phyloP scores from a whole-genome alignment of 92 coral and sea anemone genomes.

The Ricordea florida region DNA sequence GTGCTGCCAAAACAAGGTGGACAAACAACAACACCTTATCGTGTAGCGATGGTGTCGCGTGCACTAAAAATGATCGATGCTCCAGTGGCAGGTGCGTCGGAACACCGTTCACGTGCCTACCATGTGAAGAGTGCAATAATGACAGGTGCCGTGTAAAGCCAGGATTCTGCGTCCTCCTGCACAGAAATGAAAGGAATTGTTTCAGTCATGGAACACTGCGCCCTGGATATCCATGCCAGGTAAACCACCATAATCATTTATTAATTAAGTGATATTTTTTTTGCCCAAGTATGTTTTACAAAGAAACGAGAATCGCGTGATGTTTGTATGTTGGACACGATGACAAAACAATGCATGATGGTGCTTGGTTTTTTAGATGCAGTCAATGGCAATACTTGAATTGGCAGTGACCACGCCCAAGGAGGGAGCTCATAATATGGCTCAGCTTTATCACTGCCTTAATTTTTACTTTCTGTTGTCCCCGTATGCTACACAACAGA shows the following conservation, averaged over 20 bases:
- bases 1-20: constrained; percentile 59
- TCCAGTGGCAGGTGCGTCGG: constrained; percentile 69
- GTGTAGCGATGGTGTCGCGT: constrained; percentile 67
- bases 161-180: constrained; percentile 56
- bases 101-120: constrained; percentile 73
- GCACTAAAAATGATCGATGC: constrained; percentile 76
- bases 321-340: too few relatives aligned
- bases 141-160: constrained; percentile 72
- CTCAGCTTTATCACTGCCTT: too few relatives aligned
- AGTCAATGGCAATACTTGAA: neutral
- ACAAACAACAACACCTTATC: constrained; percentile 48
- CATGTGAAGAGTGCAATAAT: constrained; percentile 69
- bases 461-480: too few relatives aligned
- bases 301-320: too few relatives aligned
- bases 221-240: constrained; percentile 69
- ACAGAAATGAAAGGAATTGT: constrained; percentile 42
- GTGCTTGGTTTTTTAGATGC: too few relatives aligned
- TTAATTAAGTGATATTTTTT: too few relatives aligned
- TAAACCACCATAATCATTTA: too few relatives aligned
- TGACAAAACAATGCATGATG: too few relatives aligned
- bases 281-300: too few relatives aligned
- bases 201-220: constrained; percentile 21
- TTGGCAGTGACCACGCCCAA: neutral
- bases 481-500: too few relatives aligned
- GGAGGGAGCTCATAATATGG: too few relatives aligned